Percentiles rank a stretch among this genome's conserved stretches.
Conservation (phyloP, 2,888 invertebrate genomes). For the Philereme vetulata region DNA sequence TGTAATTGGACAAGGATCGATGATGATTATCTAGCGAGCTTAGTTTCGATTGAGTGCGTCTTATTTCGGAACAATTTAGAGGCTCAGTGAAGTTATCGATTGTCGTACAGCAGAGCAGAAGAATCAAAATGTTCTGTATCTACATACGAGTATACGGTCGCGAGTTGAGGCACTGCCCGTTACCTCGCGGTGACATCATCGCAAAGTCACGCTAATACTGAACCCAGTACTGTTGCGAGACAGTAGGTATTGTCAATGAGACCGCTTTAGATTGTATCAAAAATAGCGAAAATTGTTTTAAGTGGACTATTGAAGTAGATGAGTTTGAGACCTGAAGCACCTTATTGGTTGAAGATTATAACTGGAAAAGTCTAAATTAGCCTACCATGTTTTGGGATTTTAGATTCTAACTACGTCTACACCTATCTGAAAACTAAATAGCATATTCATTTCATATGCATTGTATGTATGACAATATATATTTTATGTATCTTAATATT, state of each 20-base stretch:
- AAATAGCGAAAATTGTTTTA: constrained; percentile 11
- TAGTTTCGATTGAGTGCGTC: background rate
- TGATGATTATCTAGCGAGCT: background rate
- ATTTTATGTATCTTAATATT: too few species aligned
- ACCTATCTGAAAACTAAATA: too few species aligned
- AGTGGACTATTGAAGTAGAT: too few species aligned
- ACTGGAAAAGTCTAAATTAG: too few species aligned
- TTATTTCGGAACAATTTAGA: background rate
- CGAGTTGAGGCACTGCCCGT: constrained; percentile 50
- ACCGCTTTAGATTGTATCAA: constrained; percentile 24
- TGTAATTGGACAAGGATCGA: background rate
- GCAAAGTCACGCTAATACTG: constrained; percentile 58
- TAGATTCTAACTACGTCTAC: too few species aligned
- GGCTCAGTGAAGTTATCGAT: background rate
- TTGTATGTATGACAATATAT: too few species aligned
- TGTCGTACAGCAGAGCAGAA: constrained; percentile 1
- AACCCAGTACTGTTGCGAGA: constrained; percentile 40
- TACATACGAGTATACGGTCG: constrained; percentile 5
- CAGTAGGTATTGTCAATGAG: constrained; percentile 22
- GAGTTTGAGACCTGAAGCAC: too few species aligned
- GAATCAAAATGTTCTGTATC: constrained; percentile 3
- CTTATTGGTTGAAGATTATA: background rate
- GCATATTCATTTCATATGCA: too few species aligned
- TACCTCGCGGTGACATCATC: constrained; percentile 70
- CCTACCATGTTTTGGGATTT: too few species aligned